Conservation (phyloP, 1,140 invertebrate species). For the Pseudachorutes palmiensis region DNA sequence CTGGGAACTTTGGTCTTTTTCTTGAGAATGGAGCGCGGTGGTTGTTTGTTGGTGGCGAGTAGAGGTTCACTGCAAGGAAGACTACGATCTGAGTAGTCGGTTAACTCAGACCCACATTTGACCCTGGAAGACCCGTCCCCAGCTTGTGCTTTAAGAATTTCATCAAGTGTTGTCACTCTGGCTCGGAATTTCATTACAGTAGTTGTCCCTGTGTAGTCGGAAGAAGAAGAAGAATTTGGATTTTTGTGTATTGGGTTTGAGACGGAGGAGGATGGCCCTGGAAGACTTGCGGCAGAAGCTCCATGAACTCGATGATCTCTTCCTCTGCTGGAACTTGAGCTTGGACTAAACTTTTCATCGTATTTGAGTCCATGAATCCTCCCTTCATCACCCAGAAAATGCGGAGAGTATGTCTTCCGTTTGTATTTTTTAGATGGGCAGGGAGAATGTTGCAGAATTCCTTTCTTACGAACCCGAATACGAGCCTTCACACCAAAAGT, state of each 20-base stretch:
- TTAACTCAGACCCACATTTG: too few relatives aligned
- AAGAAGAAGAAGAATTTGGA: not conserved
- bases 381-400: conserved; percentile 28
- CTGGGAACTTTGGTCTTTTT: not conserved
- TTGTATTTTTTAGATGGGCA: not conserved
- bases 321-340: not conserved
- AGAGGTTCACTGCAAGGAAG: too few relatives aligned
- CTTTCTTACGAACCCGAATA: not conserved
- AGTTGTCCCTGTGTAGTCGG: not conserved
- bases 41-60: too few relatives aligned
- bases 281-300: not conserved
- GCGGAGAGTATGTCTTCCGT: conserved; percentile 22
- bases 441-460: not conserved
- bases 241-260: not conserved
- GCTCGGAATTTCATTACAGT: conserved; percentile 32
- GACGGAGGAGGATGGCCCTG: not conserved
- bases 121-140: too few relatives aligned
- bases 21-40: conserved; percentile 1
- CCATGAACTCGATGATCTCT: not conserved
- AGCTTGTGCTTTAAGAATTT: conserved; percentile 30
- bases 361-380: conserved; percentile 18
- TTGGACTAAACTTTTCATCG: not conserved
- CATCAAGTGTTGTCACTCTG: conserved; percentile 37
- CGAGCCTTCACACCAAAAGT: not conserved
- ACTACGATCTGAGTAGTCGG: too few relatives aligned